Base-by-base conservation (phyloP, 2,888 invertebrate species). In the Aphidoletes aphidimyza region DNA sequence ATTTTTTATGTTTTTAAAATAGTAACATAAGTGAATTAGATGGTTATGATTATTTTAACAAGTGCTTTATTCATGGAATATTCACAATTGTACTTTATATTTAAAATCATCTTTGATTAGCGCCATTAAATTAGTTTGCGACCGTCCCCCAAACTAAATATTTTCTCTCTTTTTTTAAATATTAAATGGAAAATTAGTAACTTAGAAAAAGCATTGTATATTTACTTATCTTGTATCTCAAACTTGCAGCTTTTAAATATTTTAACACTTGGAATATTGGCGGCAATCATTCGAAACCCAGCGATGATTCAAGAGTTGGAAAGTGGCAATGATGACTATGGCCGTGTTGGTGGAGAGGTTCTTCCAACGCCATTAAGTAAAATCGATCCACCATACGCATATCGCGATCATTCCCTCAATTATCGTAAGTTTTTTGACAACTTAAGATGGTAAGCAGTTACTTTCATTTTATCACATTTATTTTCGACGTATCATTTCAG, bases 281-380 rank as follows among this genome's bases (percentile, higher is more conserved):
- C 94, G 22, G 92, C 95, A 83, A 92, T 95, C 84, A 93, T 95
- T 88, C 92, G 94, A 84, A 94, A 95, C 89, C 95, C 95, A 36
- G 93, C 93, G 83, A 91, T 94, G 87, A 91, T 94, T 87, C 91
- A 93, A 84, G 92, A 93, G 86, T 89, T 93, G 85, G 92, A 93
- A 86, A 88, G 88, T 84, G 88, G 87, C 49, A 89, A 89, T 85
- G 89, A 90, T 39, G 89, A 88, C 85, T 88, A 88, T 5, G 85
- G 54, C 34, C 36, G 45, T 59, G 30, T 83, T 5, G 90, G 91
- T 86, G 90, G 91, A 0, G 90, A 91, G 6, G 88, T 91, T 0
- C 89, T 95, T 88, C 94, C 95, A 8, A 95, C 95, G 0, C 94
- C 95, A 0, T 90, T 94, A 83, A 94, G 94, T 87, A 94, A 94